phyloP scores from a whole-genome alignment of 2,888 invertebrate species.

The Spisula solida region DNA sequence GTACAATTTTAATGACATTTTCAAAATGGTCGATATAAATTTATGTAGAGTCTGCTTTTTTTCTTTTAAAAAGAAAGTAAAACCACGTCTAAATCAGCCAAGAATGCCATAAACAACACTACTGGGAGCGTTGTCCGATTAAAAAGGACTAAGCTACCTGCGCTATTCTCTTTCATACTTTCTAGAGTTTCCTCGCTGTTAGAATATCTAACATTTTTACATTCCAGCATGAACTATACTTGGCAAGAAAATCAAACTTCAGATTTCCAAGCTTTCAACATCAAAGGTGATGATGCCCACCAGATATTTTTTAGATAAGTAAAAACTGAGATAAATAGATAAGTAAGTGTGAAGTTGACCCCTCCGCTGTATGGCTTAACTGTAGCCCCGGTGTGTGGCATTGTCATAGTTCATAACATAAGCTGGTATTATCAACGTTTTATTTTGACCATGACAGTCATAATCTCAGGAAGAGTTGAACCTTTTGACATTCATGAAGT shows the following conservation, averaged over 20 bases:
- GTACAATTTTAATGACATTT: not conserved
- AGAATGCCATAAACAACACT: not conserved
- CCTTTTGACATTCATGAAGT: not conserved
- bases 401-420: not conserved
- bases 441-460: not conserved
- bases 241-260: conserved; percentile 16
- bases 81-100: not conserved
- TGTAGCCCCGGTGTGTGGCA: conserved; percentile 34
- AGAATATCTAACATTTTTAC: not conserved
- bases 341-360: conserved; percentile 47
- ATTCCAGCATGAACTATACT: conserved; percentile 10
- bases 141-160: conserved; percentile 6
- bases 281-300: conserved; percentile 39
- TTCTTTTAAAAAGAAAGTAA: not conserved
- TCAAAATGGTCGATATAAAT: not conserved
- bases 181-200: conserved; percentile 27
- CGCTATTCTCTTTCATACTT: conserved; percentile 30
- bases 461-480: not conserved
- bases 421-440: not conserved
- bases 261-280: conserved; percentile 29
- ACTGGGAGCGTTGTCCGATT: not conserved
- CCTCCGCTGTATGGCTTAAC: not conserved
- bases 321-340: conserved; percentile 44
- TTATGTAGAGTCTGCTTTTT: not conserved
- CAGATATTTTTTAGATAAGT: conserved; percentile 38